Conservation (phyloP, 2,888 invertebrate species). For the Hemistola chrysoprasaria region DNA sequence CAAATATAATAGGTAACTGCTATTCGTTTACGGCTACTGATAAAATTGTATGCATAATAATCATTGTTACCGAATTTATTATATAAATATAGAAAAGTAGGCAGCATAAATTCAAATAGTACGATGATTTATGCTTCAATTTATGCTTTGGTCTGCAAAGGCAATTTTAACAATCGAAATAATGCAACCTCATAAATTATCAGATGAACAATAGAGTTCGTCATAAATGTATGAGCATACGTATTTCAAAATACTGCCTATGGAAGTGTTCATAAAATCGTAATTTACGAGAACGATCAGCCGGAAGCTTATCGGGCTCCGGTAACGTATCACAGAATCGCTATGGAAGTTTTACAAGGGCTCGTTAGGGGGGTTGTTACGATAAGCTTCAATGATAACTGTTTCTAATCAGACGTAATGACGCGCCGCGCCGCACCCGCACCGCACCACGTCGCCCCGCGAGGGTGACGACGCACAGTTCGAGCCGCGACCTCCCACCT, state of each 20-base stretch:
- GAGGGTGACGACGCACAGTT: constrained; percentile 16
- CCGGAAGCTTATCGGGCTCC: constrained; percentile 61
- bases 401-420: constrained; percentile 77
- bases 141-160: no score
- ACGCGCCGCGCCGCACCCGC: constrained; percentile 32
- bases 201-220: constrained; percentile 29
- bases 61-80: no score
- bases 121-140: constrained; percentile 23
- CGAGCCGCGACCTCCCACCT: constrained; percentile 30
- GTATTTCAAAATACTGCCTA: constrained; percentile 28
- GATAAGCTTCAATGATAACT: constrained; percentile 77
- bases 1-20: no score
- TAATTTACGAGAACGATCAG: constrained; percentile 57
- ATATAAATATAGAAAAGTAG: no score
- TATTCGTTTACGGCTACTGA: no score
- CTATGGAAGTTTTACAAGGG: constrained; percentile 72
- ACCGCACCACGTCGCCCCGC: constrained; percentile 17
- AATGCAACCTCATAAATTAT: constrained; percentile 29
- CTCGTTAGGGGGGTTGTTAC: constrained; percentile 70
- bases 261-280: constrained; percentile 46
- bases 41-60: no score
- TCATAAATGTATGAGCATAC: constrained; percentile 23
- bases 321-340: constrained; percentile 66
- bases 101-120: no score
- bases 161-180: constrained; percentile 23